Base-by-base conservation (phyloP, 2,797 vertebrate species). In the Tadarida brasiliensis region DNA sequence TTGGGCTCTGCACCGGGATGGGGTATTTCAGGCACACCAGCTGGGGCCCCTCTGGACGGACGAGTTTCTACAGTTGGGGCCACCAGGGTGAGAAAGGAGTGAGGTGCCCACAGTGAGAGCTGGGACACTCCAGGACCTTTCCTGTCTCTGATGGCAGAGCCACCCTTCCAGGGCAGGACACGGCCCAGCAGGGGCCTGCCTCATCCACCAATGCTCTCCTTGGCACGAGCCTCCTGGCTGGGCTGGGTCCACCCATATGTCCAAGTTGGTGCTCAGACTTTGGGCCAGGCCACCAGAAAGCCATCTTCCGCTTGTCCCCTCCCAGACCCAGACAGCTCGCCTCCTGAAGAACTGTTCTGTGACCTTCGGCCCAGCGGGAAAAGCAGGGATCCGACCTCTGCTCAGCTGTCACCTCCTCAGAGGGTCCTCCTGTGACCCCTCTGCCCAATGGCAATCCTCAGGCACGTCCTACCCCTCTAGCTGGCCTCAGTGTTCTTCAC, bases 81-180 rank as follows among this genome's bases (percentile, higher is more conserved):
- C 22, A 12, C 49, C 47, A 39, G 61, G 14, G 26, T 0, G 4
- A 35, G 70, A 51, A 9, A 71, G 59, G 28, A 20, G 24, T 20
- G 12, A 65, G 22, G 10, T 80, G 56, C 17, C 6, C 1, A 8
- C 0, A 2, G 19, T 11, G 11, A 65, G 35, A 71, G 11, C 59
- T 3, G 2, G 30, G 33, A 14, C 33, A 15, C 20, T 22, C 73
- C 74, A 63, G n/a, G 44, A 11, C 8, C 30, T 19, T 6, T 15
- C 8, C 0, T 14, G 39, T 74, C 44, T 54, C 17, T 5, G 6
- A 44, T 5, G 12, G 39, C 4, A 2, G 17, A 10, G 11, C 10
- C 14, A 49, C 33, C 11, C 35, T 44, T 33, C 35, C 56, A 67
- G 20, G 65, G 15, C 28, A 30, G n/a, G 24, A 20, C n/a, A 11